Evolutionary conservation across 2,797 vertebrate genomes (phyloP), one percentile per base, ranked within the genome.

Genomic region (Pygocentrus nattereri): DNA sequence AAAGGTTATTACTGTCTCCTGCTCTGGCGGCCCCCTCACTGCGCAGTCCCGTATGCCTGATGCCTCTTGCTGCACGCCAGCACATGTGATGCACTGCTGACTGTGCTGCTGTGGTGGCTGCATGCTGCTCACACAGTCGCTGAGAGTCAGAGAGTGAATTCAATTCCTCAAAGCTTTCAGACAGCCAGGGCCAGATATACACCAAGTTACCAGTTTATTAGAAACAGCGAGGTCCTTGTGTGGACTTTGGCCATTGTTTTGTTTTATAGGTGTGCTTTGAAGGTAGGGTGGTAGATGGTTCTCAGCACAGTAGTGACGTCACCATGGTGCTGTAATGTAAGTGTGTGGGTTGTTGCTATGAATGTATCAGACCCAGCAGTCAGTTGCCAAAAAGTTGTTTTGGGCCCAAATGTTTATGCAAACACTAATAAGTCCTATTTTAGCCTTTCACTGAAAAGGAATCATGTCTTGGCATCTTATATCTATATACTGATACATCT

Each of bases 1-100:
- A 77, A 71, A 72, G 77, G 82, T 80, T 84, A 82, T 82, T 84
- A 81, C 79, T 12, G 62, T 69, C 76, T 71, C 54, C 71, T 25
- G 18, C 77, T 82, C 27, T 78, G 16, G 64, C 58, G 77, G 75
- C 31, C 68, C 75, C 70, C 74, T 41, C 25, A 54, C 75, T 13
- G 61, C 0, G 50, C 49, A 47, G 70, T 65, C 49, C 1, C 64
- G 64, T 59, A 74, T 2, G 49, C 47, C 70, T 49, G 44, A 74
- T 76, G 62, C 67, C 50, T 27, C 23, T 34, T 27, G 49, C 73
- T 69, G 67, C 56, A 62, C 65, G 50, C 62, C 30, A 59, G 74
- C 38, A 21, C 30, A 77, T 77, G 67, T 76, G 76, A 82, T 68
- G 70, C 30, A 31, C 5, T 4, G 23, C 64, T 49, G 62, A n/a